Base-by-base conservation (phyloP, 1,140 invertebrate genomes). In the Drosophila seguyi region DNA sequence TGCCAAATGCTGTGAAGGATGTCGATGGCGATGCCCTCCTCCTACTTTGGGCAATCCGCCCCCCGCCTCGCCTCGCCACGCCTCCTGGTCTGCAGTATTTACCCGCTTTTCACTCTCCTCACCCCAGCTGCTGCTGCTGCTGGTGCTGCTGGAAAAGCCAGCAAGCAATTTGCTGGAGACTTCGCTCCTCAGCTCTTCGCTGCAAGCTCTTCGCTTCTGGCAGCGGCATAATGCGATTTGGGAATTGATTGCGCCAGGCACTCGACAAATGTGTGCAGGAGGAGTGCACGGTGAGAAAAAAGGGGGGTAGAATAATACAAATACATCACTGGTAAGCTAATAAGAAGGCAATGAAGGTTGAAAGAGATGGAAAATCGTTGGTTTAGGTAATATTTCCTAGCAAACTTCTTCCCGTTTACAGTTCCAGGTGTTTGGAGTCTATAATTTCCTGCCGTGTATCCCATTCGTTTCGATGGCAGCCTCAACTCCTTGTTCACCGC, bases 241-340 rank as follows among this genome's bases (percentile, higher is more conserved):
- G 83, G 84, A 87, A 90, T 88, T 88, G 84, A 88, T 90, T 88
- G 76, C 73, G 56, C 71, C 73, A 83, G 76, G 72, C 85, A 90
- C 68, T 74, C 79, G 85, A 81, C 76, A 76, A 82, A 82, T 83
- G 59, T 73, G 75, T 60, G 45, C 78, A 57, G 48, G 57, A 27
- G 61, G 10, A 39, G 25, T 41, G 47, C 60, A 77, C 62, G 29
- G 47, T 11, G 5, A 18, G 8, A 38, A 66, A 13, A 36, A 34
- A 4, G 1, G 31, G 31, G 29, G 10, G 10, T 31, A 11, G 31
- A 11, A 31, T 31, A 31, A 11, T 10, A 2, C 3, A 31, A 53
- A 22, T 36, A 16, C 3, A 16, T 11, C 4, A 16, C 0, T 22
- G 6, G 8, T 8, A 34, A 8, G 4, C 11, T 14, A 20, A 8